Base-by-base conservation (phyloP, 2,797 vertebrate species). In the Paguma larvata region DNA sequence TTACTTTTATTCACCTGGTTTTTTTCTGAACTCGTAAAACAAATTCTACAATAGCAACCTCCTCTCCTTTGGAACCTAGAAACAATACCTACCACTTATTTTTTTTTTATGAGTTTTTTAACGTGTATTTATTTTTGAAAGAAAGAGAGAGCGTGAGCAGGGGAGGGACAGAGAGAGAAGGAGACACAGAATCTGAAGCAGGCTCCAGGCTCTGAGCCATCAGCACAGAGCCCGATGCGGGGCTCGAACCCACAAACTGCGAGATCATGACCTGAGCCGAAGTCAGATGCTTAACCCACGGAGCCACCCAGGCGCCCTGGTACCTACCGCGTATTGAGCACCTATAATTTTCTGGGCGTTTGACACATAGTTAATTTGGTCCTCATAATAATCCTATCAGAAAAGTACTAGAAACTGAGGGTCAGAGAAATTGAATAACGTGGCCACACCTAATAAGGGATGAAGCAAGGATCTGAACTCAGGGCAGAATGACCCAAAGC, bases 21-120 rank as follows among this genome's bases (percentile, higher is more conserved):
- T 92, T 73, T 85, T 80, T 68, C 59, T 70, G 30, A 78, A 85
- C 44, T 94, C 62, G 7, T 91, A 86, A 94, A 88, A 51, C 68
- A 65, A 63, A 56, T 78, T 23, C 89, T 25, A 21, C 8, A 84
- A 46, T 19, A 70, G n/a, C 23, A 46, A 27, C 83, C 59, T 88
- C n/a, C 21, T 79, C 21, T 94, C 34, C 21, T 75, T 25, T n/a
- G 30, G 18, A 5, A 72, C 44, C 59, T 77, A 90, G 73, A 94
- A 67, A 67, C 59, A 93, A 73, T 65, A 32, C 6, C 41, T 41
- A 70, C 4, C 63, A 70, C 65, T 73, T 68, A 73, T 38, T 38
- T 38, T 38, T 38, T 38, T 38, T 38, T 38, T 38, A n/a, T n/a
- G 2, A 38, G 38, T 38, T 38, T 38, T 38, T 38, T 38, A 38